Percentiles rank a stretch among this genome's conserved stretches.
Evolutionary conservation across 2,888 invertebrate genomes (phyloP).

Genomic region (Endotricha flammealis): DNA sequence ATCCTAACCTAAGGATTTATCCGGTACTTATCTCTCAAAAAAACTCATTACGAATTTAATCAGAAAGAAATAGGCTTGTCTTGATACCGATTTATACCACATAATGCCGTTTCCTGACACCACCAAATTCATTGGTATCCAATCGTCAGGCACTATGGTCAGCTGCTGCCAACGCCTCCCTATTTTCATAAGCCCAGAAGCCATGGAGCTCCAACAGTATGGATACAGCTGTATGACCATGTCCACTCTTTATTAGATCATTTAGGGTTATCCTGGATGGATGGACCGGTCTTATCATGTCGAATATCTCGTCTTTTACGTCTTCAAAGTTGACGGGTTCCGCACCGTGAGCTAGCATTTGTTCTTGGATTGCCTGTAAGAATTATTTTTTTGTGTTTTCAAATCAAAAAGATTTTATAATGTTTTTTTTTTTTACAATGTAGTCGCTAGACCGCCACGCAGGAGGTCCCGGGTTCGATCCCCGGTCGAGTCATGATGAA

Average conservation of each 20-base stretch:
- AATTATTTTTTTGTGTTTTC: too few species aligned
- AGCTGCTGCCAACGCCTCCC: conserved; percentile 87
- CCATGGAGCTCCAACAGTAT: conserved; percentile 97
- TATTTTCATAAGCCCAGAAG: conserved; percentile 97
- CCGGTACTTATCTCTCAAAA: too few species aligned
- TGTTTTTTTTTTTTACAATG: too few species aligned
- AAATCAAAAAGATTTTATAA: too few species aligned
- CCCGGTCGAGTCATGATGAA: too few species aligned
- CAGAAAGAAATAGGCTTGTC: too few species aligned
- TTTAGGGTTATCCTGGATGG: conserved; percentile 89
- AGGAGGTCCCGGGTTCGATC: too few species aligned
- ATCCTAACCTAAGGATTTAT: too few species aligned
- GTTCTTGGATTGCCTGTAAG: conserved; percentile 92
- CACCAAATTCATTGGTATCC: background rate
- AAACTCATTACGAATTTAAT: too few species aligned
- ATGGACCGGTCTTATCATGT: conserved; percentile 95
- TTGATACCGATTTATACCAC: too few species aligned
- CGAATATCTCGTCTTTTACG: conserved; percentile 98
- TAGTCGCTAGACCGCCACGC: too few species aligned
- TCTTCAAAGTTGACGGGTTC: conserved; percentile 95
- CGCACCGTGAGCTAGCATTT: conserved; percentile 91
- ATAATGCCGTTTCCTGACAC: conserved; percentile 1
- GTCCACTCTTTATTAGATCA: conserved; percentile 91
- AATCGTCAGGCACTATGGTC: conserved; percentile 69
- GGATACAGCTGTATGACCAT: conserved; percentile 95